Base-by-base conservation (phyloP, 2,113 vertebrate genomes). In the Opisthocomus hoazin region DNA sequence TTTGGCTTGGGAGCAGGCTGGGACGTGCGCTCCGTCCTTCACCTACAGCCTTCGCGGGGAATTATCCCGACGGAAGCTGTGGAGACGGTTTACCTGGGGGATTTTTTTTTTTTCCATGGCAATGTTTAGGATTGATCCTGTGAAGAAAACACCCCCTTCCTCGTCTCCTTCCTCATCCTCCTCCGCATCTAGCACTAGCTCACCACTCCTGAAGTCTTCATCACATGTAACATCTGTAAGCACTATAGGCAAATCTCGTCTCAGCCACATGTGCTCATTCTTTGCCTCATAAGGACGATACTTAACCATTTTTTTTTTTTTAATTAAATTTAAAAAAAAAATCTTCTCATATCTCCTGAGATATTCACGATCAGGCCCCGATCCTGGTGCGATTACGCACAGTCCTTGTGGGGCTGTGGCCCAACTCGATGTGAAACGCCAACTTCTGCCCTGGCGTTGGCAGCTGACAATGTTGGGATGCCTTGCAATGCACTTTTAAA, bases 301-400 rank as follows among this genome's bases (percentile, higher is more conserved):
- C 27, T 95, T 36, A 76, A 46, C 11, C 5, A 32, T 15, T 13
- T 68, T 74, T 50, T 37, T 19, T 39, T 24, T 10, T 23, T 65
- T 48, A 45, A 45, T 30, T 17, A 29, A 84, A 68, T 37, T 19
- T 34, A 32, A 5, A 50, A 43, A 51, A 11, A 53, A 32, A 16
- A 12, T 30, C 17, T 60, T 20, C 34, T 66, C 22, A 3, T 51
- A 1, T 12, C 39, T 53, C 34, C 81, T 81, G 48, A 15, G 43
- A 3, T 29, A 23, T 24, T 60, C 0, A 1, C 43, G 76, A 45
- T 10, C 1, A 0, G 2, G n/a, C 45, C 57, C 51, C 0, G 0
- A 9, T 50, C 76, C 66, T 0, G 0, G 3, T 20, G 50, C 1
- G 7, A 32, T 75, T 76, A 46, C 0, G 0, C 26, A 7, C 20